Evolutionary conservation across 2,888 invertebrate species (phyloP), one percentile per base, ranked within the genome.

Genomic region (Conomelus anceps): DNA sequence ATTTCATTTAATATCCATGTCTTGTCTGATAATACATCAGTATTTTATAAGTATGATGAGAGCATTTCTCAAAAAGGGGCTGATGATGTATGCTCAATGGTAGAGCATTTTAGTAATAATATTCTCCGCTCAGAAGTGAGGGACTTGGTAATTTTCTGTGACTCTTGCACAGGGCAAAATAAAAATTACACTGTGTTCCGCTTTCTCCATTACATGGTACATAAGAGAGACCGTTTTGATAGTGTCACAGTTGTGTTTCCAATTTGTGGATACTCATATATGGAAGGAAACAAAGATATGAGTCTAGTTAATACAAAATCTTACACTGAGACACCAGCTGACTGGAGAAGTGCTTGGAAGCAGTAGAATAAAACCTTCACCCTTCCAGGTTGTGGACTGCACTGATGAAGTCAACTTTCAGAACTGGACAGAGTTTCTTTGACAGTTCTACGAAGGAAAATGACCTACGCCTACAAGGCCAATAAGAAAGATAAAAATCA

Each of bases 301-400:
- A 41, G 89, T 23, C n/a, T 90, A 3, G 9, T 88, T 20, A 86
- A 88, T 29, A 6, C 20, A 34, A 86, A 86, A 86, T 34, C 13
- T 22, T 89, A 88, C 63, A 24, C 34, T 20, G 90, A 90, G 86
- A 22, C 23, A 84, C 89, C 90, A n/a, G 86, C 34, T 22, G 88
- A 90, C 23, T 90, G 90, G 89, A 90, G 91, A 91, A 89, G 90
- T 91, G 85, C 89, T 91, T 41, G 86, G 89, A 90, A 91, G 90
- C 29, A 90, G 91, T 88, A 90, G 91, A 90, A 89, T 89, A 89
- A 91, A 91, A 89, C 92, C 91, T 41, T 90, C 90, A 90, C 91
- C 91, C 89, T 92, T 91, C 26, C 89, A 89, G 89, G 91, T 91
- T 88, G 90, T 90, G 89, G 90, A 91, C 22, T 90, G 89, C 23